Evolutionary conservation across 1,140 invertebrate species (phyloP).

Genomic region (Chironomus tepperi): DNA sequence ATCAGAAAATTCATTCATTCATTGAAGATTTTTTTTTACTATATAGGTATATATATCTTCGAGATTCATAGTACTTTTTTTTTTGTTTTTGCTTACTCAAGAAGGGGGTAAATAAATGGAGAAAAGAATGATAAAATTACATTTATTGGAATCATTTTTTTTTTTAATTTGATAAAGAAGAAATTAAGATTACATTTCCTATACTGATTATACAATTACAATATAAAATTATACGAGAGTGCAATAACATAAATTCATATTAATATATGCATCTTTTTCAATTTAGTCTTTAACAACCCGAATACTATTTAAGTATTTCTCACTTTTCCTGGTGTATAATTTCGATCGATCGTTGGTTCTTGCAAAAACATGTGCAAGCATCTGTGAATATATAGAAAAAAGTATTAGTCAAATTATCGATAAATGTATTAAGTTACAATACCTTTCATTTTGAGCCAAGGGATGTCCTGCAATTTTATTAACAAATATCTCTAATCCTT

Average conservation of each 20-base stretch:
- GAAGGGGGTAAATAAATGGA: too few relatives aligned
- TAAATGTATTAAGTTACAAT: too few relatives aligned
- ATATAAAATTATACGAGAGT: slow-evolving; percentile 9
- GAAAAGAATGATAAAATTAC: not conserved
- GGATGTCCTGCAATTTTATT: slow-evolving; percentile 99
- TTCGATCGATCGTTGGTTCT: slow-evolving; percentile 94
- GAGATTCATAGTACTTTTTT: too few relatives aligned
- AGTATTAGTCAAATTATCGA: too few relatives aligned
- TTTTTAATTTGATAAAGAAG: not conserved
- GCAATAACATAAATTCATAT: not conserved
- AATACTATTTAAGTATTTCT: slow-evolving; percentile 70
- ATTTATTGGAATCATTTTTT: slow-evolving; percentile 4
- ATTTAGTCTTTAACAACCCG: not conserved
- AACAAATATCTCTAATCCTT: slow-evolving; percentile 95
- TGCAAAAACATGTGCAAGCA: slow-evolving; percentile 99
- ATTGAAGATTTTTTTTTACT: too few relatives aligned
- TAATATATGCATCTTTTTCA: not conserved
- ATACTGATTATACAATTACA: not conserved
- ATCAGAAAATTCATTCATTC: too few relatives aligned
- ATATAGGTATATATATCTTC: too few relatives aligned
- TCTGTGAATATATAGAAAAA: too few relatives aligned
- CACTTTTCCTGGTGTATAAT: slow-evolving; percentile 99
- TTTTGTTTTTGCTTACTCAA: too few relatives aligned
- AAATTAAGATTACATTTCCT: not conserved
- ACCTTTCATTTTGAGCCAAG: slow-evolving; percentile 95